Evolutionary conservation across 2,113 vertebrate species (phyloP).

Genomic region (Heterocephalus glaber): DNA sequence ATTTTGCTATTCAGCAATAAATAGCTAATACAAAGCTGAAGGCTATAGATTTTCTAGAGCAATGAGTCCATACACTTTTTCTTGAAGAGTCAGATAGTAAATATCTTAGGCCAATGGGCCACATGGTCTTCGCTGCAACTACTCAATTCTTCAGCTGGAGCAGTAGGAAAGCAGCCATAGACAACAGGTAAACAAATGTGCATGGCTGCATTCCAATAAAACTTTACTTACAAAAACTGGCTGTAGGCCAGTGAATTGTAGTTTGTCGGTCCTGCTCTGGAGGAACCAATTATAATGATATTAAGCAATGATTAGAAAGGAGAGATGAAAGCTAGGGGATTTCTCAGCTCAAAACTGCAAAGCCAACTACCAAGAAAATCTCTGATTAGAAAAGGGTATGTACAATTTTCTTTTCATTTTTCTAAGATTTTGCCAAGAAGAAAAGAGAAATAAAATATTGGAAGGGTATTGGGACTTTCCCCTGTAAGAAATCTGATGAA

Average conservation of each 20-base stretch:
- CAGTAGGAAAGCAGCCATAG: neutral
- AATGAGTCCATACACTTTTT: neutral
- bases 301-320: slow-evolving; percentile 43
- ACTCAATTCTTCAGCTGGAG: neutral
- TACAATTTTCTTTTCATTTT: slow-evolving; percentile 35
- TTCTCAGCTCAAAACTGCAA: slow-evolving; percentile 49
- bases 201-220: slow-evolving; percentile 15
- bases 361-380: slow-evolving; percentile 46
- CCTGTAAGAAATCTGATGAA: slow-evolving; percentile 16
- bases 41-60: neutral
- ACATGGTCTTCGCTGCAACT: neutral
- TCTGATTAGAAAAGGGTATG: slow-evolving; percentile 30
- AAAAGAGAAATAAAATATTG: slow-evolving; percentile 56
- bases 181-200: slow-evolving; percentile 13
- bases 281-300: slow-evolving; percentile 56
- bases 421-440: slow-evolving; percentile 47
- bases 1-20: neutral
- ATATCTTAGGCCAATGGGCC: neutral
- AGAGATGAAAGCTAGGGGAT: neutral
- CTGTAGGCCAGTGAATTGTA: neutral
- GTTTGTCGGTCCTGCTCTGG: slow-evolving; percentile 35
- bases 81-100: neutral
- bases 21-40: slow-evolving; percentile 55
- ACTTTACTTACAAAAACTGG: slow-evolving; percentile 62
- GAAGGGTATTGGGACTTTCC: neutral